Conservation (phyloP, 2,113 vertebrate genomes). For the Carassius auratus region DNA sequence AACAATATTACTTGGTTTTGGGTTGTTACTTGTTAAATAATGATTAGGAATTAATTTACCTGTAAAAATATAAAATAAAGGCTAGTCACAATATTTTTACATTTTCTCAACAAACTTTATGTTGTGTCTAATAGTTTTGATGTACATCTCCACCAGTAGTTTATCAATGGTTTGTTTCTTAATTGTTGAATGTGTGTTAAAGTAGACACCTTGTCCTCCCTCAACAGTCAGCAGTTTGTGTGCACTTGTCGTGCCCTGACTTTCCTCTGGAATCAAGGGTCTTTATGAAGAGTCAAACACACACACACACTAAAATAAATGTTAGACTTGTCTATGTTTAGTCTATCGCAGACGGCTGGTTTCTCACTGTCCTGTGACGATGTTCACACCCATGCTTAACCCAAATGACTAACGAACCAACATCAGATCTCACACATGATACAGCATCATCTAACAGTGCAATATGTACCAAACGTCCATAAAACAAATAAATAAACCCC, state of each 20-base stretch:
- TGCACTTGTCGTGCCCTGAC: neutral
- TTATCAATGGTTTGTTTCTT: neutral
- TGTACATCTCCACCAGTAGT: neutral
- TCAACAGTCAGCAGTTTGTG: neutral
- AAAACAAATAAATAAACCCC: neutral
- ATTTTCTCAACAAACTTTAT: no score
- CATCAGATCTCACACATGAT: neutral
- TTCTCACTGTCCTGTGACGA: conserved; percentile 28
- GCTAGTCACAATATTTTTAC: no score
- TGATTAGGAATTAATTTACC: no score
- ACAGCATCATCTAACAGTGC: neutral
- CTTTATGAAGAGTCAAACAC: neutral
- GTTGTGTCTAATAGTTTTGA: neutral
- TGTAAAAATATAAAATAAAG: no score
- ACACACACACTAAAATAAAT: neutral
- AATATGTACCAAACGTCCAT: neutral
- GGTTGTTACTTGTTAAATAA: no score
- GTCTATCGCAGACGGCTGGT: conserved; percentile 37
- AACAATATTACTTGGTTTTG: no score
- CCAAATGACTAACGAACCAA: conserved; percentile 37
- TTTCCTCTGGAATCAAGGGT: neutral
- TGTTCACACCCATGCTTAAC: conserved; percentile 39
- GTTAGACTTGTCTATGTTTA: neutral
- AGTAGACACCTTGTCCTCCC: neutral
- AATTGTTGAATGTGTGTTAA: neutral